Percentiles rank a stretch among this genome's conserved stretches.
phyloP scores from a whole-genome alignment of 2,797 vertebrate genomes.

The Halcyon smyrnensis region DNA sequence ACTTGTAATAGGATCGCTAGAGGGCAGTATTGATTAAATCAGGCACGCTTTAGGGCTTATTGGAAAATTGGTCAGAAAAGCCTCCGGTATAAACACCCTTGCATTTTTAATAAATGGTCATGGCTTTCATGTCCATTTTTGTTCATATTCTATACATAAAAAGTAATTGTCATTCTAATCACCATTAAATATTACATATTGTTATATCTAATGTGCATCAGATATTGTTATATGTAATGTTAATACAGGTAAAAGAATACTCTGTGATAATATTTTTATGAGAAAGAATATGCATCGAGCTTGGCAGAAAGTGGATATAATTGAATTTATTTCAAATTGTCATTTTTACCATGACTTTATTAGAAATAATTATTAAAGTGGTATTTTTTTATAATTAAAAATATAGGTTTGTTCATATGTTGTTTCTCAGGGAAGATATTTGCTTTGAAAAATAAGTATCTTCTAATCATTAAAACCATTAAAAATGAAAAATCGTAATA shows the following conservation, averaged over 20 bases:
- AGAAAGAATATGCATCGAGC: not conserved
- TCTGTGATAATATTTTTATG: not conserved
- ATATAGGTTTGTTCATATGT: not conserved
- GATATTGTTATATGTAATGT: not conserved
- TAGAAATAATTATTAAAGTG: not conserved
- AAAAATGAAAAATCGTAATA: not conserved
- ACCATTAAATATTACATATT: not conserved
- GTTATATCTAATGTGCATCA: not conserved
- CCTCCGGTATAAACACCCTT: not conserved
- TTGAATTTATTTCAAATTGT: not conserved
- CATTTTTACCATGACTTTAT: not conserved
- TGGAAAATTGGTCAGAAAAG: not conserved
- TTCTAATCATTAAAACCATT: not conserved
- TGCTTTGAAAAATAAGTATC: conserved; percentile 2
- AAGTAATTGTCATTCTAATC: not conserved
- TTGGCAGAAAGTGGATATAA: not conserved
- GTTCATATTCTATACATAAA: not conserved
- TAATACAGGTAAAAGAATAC: not conserved
- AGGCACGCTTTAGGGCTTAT: not conserved
- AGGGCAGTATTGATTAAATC: conserved; percentile 68
- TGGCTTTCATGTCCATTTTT: conserved; percentile 10
- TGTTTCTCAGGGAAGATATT: not conserved
- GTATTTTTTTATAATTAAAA: not conserved
- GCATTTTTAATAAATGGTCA: not conserved
- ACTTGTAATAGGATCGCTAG: conserved; percentile 60